Evolutionary conservation across 1,140 invertebrate species (phyloP).

Genomic region (Rhyacophila brunnea): DNA sequence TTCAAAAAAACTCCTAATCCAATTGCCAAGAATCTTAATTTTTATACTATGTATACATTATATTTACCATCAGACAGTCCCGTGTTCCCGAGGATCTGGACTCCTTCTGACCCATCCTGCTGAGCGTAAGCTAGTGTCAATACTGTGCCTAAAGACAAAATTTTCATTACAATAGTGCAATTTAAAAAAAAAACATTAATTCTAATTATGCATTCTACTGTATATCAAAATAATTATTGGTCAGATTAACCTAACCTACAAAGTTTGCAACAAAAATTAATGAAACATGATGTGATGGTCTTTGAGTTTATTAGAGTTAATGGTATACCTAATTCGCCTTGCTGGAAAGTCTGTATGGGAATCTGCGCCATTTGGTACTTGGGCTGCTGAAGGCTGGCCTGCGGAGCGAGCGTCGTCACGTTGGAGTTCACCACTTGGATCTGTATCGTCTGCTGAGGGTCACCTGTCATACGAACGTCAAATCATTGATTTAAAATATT

Average conservation of each 20-base stretch:
- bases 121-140: conserved; percentile 70
- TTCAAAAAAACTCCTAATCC: no score
- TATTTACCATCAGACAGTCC: conserved; percentile 44
- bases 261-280: no score
- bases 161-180: no score
- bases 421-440: conserved; percentile 71
- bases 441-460: conserved; percentile 72
- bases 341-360: conserved; percentile 61
- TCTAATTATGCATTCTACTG: no score
- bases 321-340: conserved; percentile 51
- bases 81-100: conserved; percentile 46
- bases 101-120: conserved; percentile 51
- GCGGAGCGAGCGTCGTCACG: conserved; percentile 44
- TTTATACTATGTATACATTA: no score
- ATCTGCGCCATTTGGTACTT: conserved; percentile 70
- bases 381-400: conserved; percentile 57
- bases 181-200: no score
- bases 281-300: no score
- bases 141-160: conserved; percentile 56
- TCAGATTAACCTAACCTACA: no score
- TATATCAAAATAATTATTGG: no score
- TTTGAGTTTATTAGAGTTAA: no score
- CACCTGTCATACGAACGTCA: conserved; percentile 42
- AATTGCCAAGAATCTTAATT: no score
- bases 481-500: no score